phyloP scores from a whole-genome alignment of 2,113 vertebrate species.

The Vicugna pacos region DNA sequence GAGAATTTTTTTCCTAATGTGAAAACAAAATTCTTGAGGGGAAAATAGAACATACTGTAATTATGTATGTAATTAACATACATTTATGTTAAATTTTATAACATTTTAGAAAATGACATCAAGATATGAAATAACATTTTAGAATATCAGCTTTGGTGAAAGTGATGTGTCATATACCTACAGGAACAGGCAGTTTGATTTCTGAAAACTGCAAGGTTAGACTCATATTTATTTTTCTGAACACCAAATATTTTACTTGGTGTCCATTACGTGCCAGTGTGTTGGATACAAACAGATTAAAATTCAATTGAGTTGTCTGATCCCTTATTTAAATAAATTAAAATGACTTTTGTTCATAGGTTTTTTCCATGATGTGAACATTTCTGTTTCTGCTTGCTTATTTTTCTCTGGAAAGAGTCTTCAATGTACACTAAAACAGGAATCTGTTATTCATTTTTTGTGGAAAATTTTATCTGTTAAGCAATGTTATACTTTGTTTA shows the following conservation, averaged over 20 bases:
- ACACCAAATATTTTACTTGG: conserved; percentile 1
- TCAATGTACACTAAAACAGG: background rate
- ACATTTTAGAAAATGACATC: conserved; percentile 14
- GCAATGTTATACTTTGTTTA: background rate
- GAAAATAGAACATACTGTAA: background rate
- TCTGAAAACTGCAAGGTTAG: conserved; percentile 21
- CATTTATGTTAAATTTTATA: conserved; percentile 2
- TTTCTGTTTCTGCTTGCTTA: background rate
- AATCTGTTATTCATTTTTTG: background rate
- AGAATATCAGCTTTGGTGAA: conserved; percentile 7
- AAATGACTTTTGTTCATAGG: background rate
- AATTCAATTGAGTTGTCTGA: background rate
- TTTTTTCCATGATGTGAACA: background rate
- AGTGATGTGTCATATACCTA: background rate
- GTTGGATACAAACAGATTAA: background rate
- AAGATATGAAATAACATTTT: conserved; percentile 46
- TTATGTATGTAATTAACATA: background rate
- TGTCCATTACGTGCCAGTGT: background rate
- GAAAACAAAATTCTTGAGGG: conserved; percentile 31
- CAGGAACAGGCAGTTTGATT: background rate
- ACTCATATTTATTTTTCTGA: background rate
- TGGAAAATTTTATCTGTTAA: conserved; percentile 6
- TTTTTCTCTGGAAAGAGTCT: background rate
- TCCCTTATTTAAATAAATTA: conserved; percentile 20
- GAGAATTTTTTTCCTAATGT: background rate